These are phyloP conservation scores for Chaetogeoica ovagalla DNA, from an alignment of 2,888 invertebrate species.

Conservation along the genomic window DNA sequence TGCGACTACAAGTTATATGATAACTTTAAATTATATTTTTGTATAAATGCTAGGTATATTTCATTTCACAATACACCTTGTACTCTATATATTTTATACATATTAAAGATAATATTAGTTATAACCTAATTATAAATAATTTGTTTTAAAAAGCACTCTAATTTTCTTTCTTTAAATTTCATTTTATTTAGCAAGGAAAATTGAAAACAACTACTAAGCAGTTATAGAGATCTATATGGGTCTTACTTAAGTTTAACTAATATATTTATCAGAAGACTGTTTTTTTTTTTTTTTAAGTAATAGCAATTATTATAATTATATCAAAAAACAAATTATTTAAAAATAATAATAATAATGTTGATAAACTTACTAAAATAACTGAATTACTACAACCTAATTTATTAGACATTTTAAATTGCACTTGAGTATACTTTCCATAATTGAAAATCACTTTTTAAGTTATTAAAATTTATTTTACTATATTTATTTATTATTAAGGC, in stretches of 20 bases:
- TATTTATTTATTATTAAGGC: no score
- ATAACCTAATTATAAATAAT: background rate
- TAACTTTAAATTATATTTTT: background rate
- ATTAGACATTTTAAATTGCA: no score
- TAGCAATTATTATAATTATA: no score
- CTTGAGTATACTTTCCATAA: no score
- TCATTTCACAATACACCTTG: background rate
- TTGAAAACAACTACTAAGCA: background rate
- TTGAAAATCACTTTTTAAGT: no score
- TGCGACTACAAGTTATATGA: background rate
- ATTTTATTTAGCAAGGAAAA: background rate
- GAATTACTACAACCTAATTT: no score
- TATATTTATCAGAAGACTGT: background rate
- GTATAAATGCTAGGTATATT: background rate
- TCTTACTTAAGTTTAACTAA: background rate
- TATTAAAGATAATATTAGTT: background rate
- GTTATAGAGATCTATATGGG: no score
- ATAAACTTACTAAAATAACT: no score
- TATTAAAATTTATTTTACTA: no score
- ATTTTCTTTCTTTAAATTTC: background rate
- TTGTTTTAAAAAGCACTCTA: background rate
- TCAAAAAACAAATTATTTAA: no score
- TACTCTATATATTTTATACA: background rate
- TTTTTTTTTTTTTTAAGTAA: no score
- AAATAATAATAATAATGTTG: no score